A percentile compares a stretch with the other conserved stretches of the same genome.
Evolutionary conservation across 2,797 vertebrate genomes (phyloP).

Genomic region (Tokudaia tokunoshimensis): DNA sequence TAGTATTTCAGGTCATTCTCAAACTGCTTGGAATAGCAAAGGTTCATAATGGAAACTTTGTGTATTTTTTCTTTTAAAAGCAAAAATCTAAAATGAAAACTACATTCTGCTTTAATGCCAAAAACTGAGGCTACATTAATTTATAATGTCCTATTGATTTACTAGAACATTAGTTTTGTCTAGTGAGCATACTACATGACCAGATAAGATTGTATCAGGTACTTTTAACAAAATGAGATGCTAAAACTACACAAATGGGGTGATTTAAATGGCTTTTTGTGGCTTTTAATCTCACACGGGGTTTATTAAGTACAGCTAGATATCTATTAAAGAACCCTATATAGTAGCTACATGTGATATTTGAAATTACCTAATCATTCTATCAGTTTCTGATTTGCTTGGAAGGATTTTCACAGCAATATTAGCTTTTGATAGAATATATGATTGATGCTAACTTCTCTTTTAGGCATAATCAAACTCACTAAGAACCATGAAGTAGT

Average conservation of each 20-base stretch:
- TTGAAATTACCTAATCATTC: conserved; percentile 47
- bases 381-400: conserved; percentile 28
- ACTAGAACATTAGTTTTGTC: conserved; percentile 36
- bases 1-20: conserved; percentile 22
- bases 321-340: conserved; percentile 51
- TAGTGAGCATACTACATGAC: conserved; percentile 39
- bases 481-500: neutral
- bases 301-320: conserved; percentile 64
- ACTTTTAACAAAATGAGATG: conserved; percentile 64
- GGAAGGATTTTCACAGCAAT: conserved; percentile 9
- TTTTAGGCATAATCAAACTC: conserved; percentile 30
- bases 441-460: conserved; percentile 27
- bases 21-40: neutral
- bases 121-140: conserved; percentile 15
- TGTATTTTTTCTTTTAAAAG: conserved; percentile 9
- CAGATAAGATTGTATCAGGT: conserved; percentile 44
- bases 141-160: conserved; percentile 50
- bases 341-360: conserved; percentile 1
- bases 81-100: conserved; percentile 60
- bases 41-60: neutral
- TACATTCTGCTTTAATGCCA: neutral
- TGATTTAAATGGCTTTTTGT: conserved; percentile 62
- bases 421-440: neutral
- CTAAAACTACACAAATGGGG: conserved; percentile 32
- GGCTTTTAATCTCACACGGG: conserved; percentile 56